Base-by-base conservation (phyloP, 2,113 vertebrate species). In the Elgaria multicarinata region DNA sequence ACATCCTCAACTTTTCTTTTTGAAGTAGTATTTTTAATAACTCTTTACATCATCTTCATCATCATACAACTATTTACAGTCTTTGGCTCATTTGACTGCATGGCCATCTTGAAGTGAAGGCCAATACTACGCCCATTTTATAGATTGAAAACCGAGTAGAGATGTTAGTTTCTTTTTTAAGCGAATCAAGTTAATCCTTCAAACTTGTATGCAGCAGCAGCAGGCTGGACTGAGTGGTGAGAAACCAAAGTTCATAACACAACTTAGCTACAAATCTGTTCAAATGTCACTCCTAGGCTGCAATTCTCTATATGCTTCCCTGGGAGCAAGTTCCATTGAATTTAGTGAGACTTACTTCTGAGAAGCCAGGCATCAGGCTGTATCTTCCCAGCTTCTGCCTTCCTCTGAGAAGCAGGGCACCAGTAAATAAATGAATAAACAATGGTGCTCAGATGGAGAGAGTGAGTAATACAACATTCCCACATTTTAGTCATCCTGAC, bases 401-500 rank as follows among this genome's bases (percentile, higher is more conserved):
- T 28, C 76, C 50, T 14, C 31, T n/a, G 53, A 79, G 14, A 20
- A 36, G 36, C 31, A 31, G 12, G 14, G 5, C 69, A 33, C n/a
- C 26, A 18, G 14, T 64, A 75, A 44, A 83, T 83, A 46, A 75
- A 50, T 44, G 18, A 87, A 79, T 80, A 36, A 39, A 69, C 67
- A 87, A 74, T 58, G 78, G 55, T 62, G n/a, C 66, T 58, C 4
- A 71, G 66, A 55, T 72, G 36, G 80, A 74, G 69, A 20, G 39
- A 36, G 14, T 89, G 55, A 83, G 71, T 76, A 75, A 75, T 75
- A 31, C 62, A 87, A 46, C 39, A 82, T 75, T 39, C 28, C 69
- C 39, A 62, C 42, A 28, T 14, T 55, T 75, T 89, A 83, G 67
- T 88, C 78, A 83, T 62, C 31, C 67, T 88, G 87, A 62, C 87